Conservation (phyloP, 1,140 invertebrate species). For the Papilio aristodemus region DNA sequence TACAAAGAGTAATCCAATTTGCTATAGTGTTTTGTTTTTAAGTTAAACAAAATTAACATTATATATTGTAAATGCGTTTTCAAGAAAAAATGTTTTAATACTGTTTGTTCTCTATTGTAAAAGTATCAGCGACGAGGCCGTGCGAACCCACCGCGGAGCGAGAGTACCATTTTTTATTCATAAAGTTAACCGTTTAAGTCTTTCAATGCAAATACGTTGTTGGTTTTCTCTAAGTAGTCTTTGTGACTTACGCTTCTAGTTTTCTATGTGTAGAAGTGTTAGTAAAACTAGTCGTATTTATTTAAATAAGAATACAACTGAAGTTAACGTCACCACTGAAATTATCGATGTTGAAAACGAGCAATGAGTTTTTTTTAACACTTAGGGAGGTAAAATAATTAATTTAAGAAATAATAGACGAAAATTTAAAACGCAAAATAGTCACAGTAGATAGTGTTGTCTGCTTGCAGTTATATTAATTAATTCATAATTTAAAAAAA, state of each 20-base stretch:
- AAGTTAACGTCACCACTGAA: too few relatives aligned
- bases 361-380: too few relatives aligned
- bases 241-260: neutral
- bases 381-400: too few relatives aligned
- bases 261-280: neutral
- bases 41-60: neutral
- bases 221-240: conserved; percentile 5
- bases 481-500: too few relatives aligned
- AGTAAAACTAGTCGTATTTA: neutral
- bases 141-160: neutral
- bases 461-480: too few relatives aligned
- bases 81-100: neutral
- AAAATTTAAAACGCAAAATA: too few relatives aligned
- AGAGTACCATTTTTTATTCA: conserved; percentile 1
- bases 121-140: neutral
- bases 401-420: too few relatives aligned
- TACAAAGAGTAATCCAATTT: too few relatives aligned
- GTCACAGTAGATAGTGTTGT: too few relatives aligned
- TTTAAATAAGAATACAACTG: too few relatives aligned
- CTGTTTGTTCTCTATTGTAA: neutral
- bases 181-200: neutral
- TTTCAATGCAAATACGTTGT: conserved; percentile 6
- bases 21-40: too few relatives aligned
- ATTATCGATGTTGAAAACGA: too few relatives aligned
- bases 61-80: neutral